phyloP scores from a whole-genome alignment of 2,888 invertebrate species.

The Synanthedon andrenaeformis region DNA sequence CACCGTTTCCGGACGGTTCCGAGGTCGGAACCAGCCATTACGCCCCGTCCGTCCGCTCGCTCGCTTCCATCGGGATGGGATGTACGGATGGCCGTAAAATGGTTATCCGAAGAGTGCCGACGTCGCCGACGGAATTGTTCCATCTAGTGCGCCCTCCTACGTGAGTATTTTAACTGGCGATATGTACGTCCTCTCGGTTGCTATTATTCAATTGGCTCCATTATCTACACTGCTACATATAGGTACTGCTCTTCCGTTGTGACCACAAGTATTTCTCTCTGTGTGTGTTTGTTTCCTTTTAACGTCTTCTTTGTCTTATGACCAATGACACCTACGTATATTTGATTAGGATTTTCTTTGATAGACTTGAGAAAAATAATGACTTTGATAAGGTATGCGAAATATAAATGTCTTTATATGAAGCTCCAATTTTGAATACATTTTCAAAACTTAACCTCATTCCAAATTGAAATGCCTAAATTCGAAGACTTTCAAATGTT shows the following conservation, averaged over 20 bases:
- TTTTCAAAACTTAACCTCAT: no score
- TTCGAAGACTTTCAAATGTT: no score
- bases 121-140: slow-evolving; percentile 86
- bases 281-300: no score
- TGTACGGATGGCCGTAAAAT: slow-evolving; percentile 89
- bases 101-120: slow-evolving; percentile 86
- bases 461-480: no score
- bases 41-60: slow-evolving; percentile 80
- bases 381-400: no score
- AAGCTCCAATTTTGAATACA: no score
- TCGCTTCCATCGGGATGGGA: slow-evolving; percentile 89
- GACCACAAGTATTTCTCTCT: no score
- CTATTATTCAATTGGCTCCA: slow-evolving; percentile 54
- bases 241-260: slow-evolving; percentile 7
- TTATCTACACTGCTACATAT: slow-evolving; percentile 14
- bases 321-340: no score
- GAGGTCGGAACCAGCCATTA: slow-evolving; percentile 75
- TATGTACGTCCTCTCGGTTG: slow-evolving; percentile 50
- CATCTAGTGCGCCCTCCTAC: slow-evolving; percentile 87
- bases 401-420: no score
- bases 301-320: no score
- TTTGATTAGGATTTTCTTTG: no score
- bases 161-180: slow-evolving; percentile 71
- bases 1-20: slow-evolving; percentile 66
- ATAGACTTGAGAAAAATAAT: no score